These are phyloP conservation scores for Colletes gigas DNA, from an alignment of 1,140 invertebrate genomes.

Conservation along the genomic window DNA sequence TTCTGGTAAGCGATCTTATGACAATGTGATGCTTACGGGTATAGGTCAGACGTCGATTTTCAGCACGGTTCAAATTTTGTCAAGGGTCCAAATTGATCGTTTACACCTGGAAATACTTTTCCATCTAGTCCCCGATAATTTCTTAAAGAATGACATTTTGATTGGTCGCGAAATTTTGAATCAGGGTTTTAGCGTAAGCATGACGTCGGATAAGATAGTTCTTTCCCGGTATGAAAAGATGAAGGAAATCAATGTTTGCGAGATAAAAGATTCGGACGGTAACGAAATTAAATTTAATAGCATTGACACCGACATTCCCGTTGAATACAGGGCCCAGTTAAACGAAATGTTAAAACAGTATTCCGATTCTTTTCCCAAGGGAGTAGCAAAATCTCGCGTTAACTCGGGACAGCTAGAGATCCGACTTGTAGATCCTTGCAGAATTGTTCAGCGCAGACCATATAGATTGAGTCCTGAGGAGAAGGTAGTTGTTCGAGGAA, in stretches of 20 bases:
- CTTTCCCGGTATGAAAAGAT: background rate
- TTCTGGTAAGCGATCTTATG: slow-evolving; percentile 21
- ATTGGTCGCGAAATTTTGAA: slow-evolving; percentile 41
- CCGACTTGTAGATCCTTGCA: slow-evolving; percentile 29
- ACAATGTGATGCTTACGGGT: slow-evolving; percentile 22
- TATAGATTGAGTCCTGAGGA: slow-evolving; percentile 37
- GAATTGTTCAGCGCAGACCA: slow-evolving; percentile 37
- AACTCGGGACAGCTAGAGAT: slow-evolving; percentile 35
- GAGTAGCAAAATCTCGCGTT: slow-evolving; percentile 21
- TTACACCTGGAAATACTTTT: slow-evolving; percentile 10
- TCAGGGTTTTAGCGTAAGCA: slow-evolving; percentile 19
- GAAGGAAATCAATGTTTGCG: background rate
- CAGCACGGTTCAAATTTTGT: slow-evolving; percentile 30
- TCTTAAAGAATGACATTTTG: slow-evolving; percentile 8
- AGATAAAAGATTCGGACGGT: background rate
- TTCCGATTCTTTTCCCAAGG: slow-evolving; percentile 18
- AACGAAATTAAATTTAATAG: slow-evolving; percentile 6
- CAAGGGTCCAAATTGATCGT: slow-evolving; percentile 7
- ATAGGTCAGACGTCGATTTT: slow-evolving; percentile 10
- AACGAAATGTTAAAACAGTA: slow-evolving; percentile 20
- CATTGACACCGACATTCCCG: slow-evolving; percentile 25
- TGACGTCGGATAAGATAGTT: slow-evolving; percentile 24
- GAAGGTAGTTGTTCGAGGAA: slow-evolving; percentile 26
- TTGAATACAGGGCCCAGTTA: background rate
- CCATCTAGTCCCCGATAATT: slow-evolving; percentile 17